Evolutionary conservation across 2,888 invertebrate species (phyloP), one percentile per base, ranked within the genome.

Genomic region (Aelia acuminata): DNA sequence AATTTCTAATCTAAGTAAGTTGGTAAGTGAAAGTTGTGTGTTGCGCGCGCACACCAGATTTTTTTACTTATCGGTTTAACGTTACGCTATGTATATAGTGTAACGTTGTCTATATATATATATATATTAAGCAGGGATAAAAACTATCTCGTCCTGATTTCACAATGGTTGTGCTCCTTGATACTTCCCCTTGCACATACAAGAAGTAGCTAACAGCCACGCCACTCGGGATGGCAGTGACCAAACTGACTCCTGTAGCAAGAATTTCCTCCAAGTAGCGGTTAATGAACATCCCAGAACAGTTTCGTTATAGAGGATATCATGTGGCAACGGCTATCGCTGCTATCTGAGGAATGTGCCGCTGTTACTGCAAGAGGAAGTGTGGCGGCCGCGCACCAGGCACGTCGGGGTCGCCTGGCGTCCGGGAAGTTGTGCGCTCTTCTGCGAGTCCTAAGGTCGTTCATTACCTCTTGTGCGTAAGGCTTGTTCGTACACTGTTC

Each of bases 291-390:
- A 70, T 70, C 63, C 63, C 35, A 70, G 63, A 70, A 35, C 31
- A 35, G 63, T 70, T 70, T 70, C 63, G 47, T 80, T 80, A 47
- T 1, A 43, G 80, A 43, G 20, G 7, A 43, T n/a, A 80, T n/a
- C 8, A 31, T 8, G 63, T 80, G 20, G 80, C n/a, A 80, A 80
- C 80, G 35, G 43, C 80, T 80, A 43, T 80, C 80, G n/a, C n/a
- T n/a, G n/a, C 39, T 39, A 80, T 80, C 80, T 80, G 80, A 80
- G 80, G 80, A 80, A 80, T 80, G 80, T n/a, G 80, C 43, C 43
- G 39, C 80, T 80, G 80, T 39, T 35, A n/a, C 43, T 1, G 80
- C 80, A 80, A 80, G 80, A 80, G 80, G 80, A 80, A 80, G 80
- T 43, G 80, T 43, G 43, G 80, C 80, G 22, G 11, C 22, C 75